A percentile compares a stretch with the other conserved stretches of the same genome.
These are phyloP conservation scores for Pavo muticus DNA, from an alignment of 2,113 vertebrate genomes.

Conservation along the genomic window DNA sequence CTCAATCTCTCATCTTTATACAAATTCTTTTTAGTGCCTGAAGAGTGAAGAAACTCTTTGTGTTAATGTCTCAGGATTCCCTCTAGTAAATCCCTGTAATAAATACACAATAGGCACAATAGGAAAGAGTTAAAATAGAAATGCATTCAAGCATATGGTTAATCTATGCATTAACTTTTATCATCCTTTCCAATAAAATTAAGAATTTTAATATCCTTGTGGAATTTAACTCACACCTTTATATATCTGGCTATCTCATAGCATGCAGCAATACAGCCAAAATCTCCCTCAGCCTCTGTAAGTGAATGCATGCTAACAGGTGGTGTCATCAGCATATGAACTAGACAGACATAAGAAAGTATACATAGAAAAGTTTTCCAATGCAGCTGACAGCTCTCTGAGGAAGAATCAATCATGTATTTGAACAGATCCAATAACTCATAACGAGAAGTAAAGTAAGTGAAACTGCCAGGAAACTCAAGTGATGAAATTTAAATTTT, in stretches of 20 bases:
- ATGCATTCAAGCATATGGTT: not conserved
- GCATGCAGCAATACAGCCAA: not conserved
- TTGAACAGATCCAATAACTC: not conserved
- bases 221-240: not conserved
- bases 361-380: not conserved
- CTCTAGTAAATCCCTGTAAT: not conserved
- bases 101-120: not conserved
- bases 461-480: constrained; percentile 29
- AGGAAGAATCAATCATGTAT: constrained; percentile 14
- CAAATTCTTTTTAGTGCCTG: not conserved
- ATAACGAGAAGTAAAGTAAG: constrained; percentile 2
- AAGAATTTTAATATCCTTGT: not conserved
- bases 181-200: not conserved
- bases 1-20: not conserved
- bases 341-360: not conserved
- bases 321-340: not conserved
- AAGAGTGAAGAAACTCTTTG: not conserved
- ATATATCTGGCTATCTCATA: not conserved
- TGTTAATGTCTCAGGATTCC: not conserved
- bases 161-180: not conserved
- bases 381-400: not conserved
- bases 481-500: constrained; percentile 43
- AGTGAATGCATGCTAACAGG: not conserved
- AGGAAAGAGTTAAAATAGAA: not conserved
- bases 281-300: not conserved